A percentile compares a stretch with the other conserved stretches of the same genome.
Conservation (phyloP, 2,888 invertebrate genomes). For the Cryptocephalus primarius region DNA sequence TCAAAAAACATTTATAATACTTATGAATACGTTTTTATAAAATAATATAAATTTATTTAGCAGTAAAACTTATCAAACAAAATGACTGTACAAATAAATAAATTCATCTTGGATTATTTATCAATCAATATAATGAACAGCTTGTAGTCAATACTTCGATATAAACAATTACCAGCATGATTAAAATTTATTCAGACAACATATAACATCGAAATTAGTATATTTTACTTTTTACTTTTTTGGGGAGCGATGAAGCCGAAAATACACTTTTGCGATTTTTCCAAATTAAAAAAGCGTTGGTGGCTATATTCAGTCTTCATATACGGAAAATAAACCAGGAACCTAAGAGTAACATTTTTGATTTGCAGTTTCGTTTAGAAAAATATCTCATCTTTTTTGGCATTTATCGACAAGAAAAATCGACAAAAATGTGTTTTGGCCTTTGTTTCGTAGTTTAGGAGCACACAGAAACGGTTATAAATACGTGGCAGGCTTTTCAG, state of each 20-base stretch:
- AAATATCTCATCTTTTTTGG: too few species aligned
- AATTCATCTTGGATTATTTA: background rate
- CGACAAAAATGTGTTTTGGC: background rate
- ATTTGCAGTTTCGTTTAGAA: too few species aligned
- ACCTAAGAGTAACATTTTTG: too few species aligned
- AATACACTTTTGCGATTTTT: background rate
- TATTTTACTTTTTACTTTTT: constrained; percentile 16
- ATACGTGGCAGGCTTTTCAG: constrained; percentile 21
- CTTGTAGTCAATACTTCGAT: constrained; percentile 15
- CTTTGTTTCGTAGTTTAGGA: constrained; percentile 7
- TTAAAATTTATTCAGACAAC: constrained; percentile 29
- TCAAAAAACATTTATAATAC: constrained; percentile 39
- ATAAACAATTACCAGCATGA: constrained; percentile 33
- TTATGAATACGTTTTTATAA: constrained; percentile 18
- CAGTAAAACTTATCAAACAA: constrained; percentile 26
- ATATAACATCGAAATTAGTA: constrained; percentile 37
- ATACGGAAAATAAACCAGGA: too few species aligned
- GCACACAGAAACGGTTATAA: constrained; percentile 17
- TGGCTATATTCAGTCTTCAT: too few species aligned
- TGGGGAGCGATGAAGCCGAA: background rate
- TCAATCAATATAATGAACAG: constrained; percentile 24
- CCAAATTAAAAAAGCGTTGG: too few species aligned
- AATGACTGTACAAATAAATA: constrained; percentile 29
- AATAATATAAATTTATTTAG: constrained; percentile 28
- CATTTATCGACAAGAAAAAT: background rate